Percentiles rank a stretch among this genome's conserved stretches.
Evolutionary conservation across 2,888 invertebrate species (phyloP).

Genomic region (Drosophila vallismaia): DNA sequence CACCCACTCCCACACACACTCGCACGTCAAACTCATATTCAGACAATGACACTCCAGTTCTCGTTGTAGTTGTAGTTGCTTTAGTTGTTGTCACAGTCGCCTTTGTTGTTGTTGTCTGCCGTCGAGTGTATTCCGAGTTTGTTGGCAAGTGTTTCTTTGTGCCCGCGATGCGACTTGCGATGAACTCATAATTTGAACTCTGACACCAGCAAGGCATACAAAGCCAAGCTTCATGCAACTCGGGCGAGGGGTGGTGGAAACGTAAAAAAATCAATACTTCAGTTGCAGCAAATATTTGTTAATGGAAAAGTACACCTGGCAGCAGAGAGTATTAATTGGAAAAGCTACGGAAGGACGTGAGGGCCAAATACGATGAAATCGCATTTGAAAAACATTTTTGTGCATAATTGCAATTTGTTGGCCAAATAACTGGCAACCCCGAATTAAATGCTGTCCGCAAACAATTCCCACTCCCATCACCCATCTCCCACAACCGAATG

Average conservation of each 20-base stretch:
- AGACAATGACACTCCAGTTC: conserved; percentile 48
- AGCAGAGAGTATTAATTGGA: conserved; percentile 3
- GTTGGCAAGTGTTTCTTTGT: conserved; percentile 67
- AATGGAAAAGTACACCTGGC: conserved; percentile 34
- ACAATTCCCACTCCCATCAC: conserved; percentile 1
- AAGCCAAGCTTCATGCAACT: not conserved
- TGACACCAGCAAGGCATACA: conserved; percentile 52
- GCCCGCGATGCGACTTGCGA: conserved; percentile 60
- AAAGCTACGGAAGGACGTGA: not conserved
- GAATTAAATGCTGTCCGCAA: conserved; percentile 16
- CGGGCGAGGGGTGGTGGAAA: no score
- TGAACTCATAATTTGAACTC: conserved; percentile 76
- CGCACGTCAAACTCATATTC: conserved; percentile 35
- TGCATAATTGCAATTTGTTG: conserved; percentile 23
- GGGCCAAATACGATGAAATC: not conserved
- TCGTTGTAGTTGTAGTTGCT: conserved; percentile 25
- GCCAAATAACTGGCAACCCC: conserved; percentile 17
- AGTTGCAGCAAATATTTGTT: conserved; percentile 24
- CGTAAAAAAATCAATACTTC: conserved; percentile 32
- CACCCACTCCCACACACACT: not conserved
- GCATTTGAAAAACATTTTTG: conserved; percentile 15
- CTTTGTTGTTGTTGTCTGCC: conserved; percentile 63
- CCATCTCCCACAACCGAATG: not conserved
- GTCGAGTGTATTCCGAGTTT: conserved; percentile 72
- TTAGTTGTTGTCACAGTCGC: conserved; percentile 50